Percentiles rank a stretch among this genome's conserved stretches.
Evolutionary conservation across 1,140 invertebrate species (phyloP).

Genomic region (Leptinotarsa lineolata): DNA sequence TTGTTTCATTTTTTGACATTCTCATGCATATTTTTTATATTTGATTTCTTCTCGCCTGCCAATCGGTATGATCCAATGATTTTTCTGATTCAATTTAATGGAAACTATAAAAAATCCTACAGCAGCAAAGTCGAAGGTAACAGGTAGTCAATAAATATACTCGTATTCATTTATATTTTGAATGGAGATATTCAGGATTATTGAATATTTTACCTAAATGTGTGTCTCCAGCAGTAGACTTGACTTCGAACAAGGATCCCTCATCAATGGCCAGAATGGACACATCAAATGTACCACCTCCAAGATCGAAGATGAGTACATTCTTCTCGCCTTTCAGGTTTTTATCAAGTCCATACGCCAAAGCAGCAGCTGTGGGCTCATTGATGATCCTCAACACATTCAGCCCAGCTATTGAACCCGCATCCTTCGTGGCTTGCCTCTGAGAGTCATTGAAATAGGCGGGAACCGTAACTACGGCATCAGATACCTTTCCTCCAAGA

Average conservation of each 20-base stretch:
- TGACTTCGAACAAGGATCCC: slow-evolving; percentile 79
- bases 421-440: slow-evolving; percentile 65
- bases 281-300: slow-evolving; percentile 82
- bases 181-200: neutral
- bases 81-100: too few relatives aligned
- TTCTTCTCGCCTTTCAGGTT: slow-evolving; percentile 80
- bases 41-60: too few relatives aligned
- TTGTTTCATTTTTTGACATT: too few relatives aligned
- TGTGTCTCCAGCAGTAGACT: slow-evolving; percentile 77
- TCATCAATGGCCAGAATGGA: slow-evolving; percentile 86
- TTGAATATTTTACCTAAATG: slow-evolving; percentile 48
- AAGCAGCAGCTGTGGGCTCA: slow-evolving; percentile 80
- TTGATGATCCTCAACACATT: slow-evolving; percentile 85
- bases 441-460: slow-evolving; percentile 58
- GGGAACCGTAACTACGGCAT: slow-evolving; percentile 74
- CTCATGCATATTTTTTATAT: too few relatives aligned
- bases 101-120: neutral
- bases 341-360: slow-evolving; percentile 85
- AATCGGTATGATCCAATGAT: too few relatives aligned
- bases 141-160: neutral
- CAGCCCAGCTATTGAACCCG: slow-evolving; percentile 73
- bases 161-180: neutral
- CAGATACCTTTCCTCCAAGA: slow-evolving; percentile 59
- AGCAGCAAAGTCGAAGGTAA: neutral
- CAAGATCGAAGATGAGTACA: slow-evolving; percentile 75